Percentiles rank a stretch among this genome's conserved stretches.
phyloP scores from a whole-genome alignment of 2,113 vertebrate species.

The Nicator chloris region DNA sequence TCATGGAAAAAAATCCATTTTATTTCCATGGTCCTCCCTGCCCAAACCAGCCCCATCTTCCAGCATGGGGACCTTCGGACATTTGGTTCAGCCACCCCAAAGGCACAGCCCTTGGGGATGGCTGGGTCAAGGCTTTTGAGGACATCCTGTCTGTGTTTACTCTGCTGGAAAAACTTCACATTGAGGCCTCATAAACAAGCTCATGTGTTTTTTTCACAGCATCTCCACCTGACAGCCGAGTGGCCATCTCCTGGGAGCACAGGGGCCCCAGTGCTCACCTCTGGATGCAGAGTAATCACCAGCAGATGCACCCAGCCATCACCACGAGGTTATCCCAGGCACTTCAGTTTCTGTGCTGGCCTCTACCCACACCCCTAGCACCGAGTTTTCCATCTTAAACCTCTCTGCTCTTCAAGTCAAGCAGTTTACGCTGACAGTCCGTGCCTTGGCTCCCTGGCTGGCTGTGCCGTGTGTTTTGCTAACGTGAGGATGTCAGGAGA shows the following conservation, averaged over 20 bases:
- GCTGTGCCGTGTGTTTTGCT: rapidly evolving
- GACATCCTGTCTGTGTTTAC: neutral
- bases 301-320: neutral
- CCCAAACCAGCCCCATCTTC: neutral
- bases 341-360: neutral
- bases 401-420: neutral
- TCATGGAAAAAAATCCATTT: neutral
- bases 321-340: neutral
- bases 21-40: rapidly evolving
- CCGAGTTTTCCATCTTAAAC: neutral
- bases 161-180: neutral
- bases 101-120: neutral
- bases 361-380: rapidly evolving
- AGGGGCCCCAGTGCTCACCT: rapidly evolving
- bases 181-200: neutral
- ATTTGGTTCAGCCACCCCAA: neutral
- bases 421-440: neutral
- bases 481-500: neutral
- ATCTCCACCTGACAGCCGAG: neutral
- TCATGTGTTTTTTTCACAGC: neutral
- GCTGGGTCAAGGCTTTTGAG: neutral
- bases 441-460: neutral
- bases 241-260: neutral
- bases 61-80: rapidly evolving
- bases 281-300: neutral